Conservation (phyloP, 2,888 invertebrate genomes). For the Ceriagrion tenellum region DNA sequence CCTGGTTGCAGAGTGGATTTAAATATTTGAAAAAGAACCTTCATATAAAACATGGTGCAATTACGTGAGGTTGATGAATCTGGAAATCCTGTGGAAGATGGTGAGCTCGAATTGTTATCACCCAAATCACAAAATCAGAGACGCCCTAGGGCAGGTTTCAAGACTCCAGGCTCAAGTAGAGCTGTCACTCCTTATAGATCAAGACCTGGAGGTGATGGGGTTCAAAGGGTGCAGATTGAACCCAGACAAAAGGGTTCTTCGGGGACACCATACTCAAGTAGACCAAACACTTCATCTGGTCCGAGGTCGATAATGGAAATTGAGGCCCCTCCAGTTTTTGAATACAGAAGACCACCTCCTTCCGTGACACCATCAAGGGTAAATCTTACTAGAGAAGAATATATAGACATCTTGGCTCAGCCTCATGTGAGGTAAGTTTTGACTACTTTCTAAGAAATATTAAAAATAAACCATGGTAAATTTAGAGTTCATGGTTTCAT, state of each 20-base stretch:
- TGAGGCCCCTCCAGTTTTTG: background rate
- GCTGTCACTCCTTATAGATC: too few species aligned
- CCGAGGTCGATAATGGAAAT: background rate
- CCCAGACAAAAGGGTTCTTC: background rate
- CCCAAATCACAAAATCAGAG: too few species aligned
- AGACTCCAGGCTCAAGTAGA: too few species aligned
- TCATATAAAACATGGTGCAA: too few species aligned
- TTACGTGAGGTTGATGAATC: too few species aligned
- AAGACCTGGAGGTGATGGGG: background rate
- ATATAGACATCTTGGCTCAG: background rate
- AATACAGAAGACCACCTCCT: background rate
- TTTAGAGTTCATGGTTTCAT: too few species aligned
- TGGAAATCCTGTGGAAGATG: too few species aligned
- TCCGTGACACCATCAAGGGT: background rate
- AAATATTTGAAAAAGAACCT: background rate
- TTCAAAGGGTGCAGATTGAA: background rate
- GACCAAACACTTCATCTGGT: background rate
- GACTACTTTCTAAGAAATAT: too few species aligned
- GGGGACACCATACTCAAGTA: background rate
- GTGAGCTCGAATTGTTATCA: too few species aligned
- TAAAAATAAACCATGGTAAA: too few species aligned
- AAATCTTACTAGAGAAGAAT: background rate
- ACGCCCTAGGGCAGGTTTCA: too few species aligned
- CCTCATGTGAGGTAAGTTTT: background rate
- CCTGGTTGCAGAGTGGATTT: background rate